Conservation (phyloP, 2,797 vertebrate species). For the Brachyalestes nurse region DNA sequence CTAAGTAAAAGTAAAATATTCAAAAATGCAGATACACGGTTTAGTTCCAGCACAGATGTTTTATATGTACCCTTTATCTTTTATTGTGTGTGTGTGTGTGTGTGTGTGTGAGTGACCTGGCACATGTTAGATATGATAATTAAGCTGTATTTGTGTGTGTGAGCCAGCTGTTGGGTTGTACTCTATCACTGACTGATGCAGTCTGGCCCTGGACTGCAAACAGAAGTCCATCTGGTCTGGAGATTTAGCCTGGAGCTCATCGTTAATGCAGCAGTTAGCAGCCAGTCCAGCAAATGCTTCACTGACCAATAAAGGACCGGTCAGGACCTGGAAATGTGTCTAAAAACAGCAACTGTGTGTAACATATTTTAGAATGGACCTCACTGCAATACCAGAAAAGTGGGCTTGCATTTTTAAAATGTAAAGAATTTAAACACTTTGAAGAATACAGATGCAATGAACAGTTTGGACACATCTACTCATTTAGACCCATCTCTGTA, state of each 20-base stretch:
- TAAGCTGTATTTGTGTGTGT: not conserved
- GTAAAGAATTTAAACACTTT: too few species aligned
- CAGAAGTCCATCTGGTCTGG: conserved; percentile 30
- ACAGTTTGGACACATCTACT: too few species aligned
- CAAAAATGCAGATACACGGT: too few species aligned
- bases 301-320: not conserved
- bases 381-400: not conserved
- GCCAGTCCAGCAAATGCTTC: conserved; percentile 11
- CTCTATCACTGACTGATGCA: not conserved
- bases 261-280: conserved; percentile 13
- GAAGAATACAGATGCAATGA: too few species aligned
- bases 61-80: too few species aligned
- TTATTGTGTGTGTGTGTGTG: too few species aligned
- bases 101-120: not conserved
- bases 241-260: conserved; percentile 21
- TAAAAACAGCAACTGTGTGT: not conserved
- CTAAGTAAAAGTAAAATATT: too few species aligned
- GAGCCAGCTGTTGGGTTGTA: not conserved
- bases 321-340: not conserved
- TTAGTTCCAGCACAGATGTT: too few species aligned
- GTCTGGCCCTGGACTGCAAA: conserved; percentile 8
- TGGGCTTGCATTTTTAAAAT: too few species aligned
- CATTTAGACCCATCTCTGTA: too few species aligned
- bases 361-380: conserved; percentile 18
- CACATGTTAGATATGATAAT: not conserved